phyloP scores from a whole-genome alignment of 2,888 invertebrate species.

The Syrphus vitripennis region DNA sequence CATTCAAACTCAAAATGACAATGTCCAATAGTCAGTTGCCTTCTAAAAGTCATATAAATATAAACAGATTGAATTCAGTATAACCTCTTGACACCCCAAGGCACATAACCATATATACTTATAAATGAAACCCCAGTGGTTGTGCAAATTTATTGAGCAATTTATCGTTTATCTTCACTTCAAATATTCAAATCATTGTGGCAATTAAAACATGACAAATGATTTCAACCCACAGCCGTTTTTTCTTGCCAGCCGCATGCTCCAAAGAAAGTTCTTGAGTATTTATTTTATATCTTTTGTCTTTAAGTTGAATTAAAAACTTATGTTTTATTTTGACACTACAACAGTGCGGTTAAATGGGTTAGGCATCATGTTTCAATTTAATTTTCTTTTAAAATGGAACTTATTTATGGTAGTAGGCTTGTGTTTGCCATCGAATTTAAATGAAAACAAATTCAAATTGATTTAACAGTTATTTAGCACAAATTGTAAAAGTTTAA shows the following conservation, averaged over 20 bases:
- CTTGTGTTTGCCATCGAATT: no score
- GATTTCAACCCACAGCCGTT: background rate
- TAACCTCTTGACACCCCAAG: conserved; percentile 43
- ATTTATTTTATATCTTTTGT: background rate
- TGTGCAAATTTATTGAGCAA: conserved; percentile 27
- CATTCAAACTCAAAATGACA: background rate
- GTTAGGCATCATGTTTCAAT: conserved; percentile 14
- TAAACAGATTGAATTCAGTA: conserved; percentile 42
- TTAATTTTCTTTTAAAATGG: background rate
- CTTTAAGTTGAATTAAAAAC: conserved; percentile 26
- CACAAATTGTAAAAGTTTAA: no score
- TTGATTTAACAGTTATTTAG: no score
- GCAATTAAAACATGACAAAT: conserved; percentile 61
- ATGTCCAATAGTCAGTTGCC: background rate
- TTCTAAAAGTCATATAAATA: background rate
- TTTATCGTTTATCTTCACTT: conserved; percentile 32
- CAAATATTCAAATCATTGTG: conserved; percentile 50
- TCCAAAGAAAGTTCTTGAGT: background rate
- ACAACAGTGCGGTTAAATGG: background rate
- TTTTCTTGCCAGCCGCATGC: background rate
- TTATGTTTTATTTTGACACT: conserved; percentile 24
- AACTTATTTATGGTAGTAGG: no score
- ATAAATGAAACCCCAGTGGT: background rate
- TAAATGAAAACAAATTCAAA: no score
- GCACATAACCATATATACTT: no score